Evolutionary conservation across 2,113 vertebrate species (phyloP), one percentile per base, ranked within the genome.

Genomic region (Python bivittatus): DNA sequence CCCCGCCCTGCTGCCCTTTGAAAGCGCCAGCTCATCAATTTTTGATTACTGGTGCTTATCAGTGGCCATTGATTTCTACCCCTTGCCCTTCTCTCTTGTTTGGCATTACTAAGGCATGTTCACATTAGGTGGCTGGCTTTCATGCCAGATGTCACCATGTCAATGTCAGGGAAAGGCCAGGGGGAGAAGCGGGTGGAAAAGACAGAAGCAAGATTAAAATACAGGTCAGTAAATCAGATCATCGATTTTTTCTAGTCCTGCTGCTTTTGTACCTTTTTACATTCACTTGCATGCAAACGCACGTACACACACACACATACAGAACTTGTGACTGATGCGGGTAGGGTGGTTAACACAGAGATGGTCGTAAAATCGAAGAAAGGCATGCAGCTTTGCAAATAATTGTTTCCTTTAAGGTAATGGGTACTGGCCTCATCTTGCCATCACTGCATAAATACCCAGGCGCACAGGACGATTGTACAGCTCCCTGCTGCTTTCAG

Each of bases 11-110:
- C 96, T 95, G 95, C 97, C 97, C 96, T 98, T 97, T 95, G 92
- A 87, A 93, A 95, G 84, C 54, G 58, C 84, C 88, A 90, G 25
- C 93, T 91, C 96, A 95, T 98, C 97, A 97, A 97, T 98, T 98
- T 97, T 96, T 97, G 97, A 98, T 98, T 97, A 97, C 96, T 92
- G 96, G 96, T 95, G 96, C 96, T 96, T 96, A 97, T 96, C 92
- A 96, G 94, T 93, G 93, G 54, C 97, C 98, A 98, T 98, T 97
- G 98, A 98, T 97, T 93, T 38, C 68, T 13, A 15, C 23, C 58
- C 88, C 88, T n/a, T 57, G 58, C 11, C 90, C 86, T 38, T 90
- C 64, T 57, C 38, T 38, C 93, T 91, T 94, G 92, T 92, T 83
- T 84, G 53, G 94, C 94, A 92, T 64, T 86, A 84, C 95, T 93